Evolutionary conservation across 2,797 vertebrate genomes (phyloP).

Genomic region (Malacoraja senta): DNA sequence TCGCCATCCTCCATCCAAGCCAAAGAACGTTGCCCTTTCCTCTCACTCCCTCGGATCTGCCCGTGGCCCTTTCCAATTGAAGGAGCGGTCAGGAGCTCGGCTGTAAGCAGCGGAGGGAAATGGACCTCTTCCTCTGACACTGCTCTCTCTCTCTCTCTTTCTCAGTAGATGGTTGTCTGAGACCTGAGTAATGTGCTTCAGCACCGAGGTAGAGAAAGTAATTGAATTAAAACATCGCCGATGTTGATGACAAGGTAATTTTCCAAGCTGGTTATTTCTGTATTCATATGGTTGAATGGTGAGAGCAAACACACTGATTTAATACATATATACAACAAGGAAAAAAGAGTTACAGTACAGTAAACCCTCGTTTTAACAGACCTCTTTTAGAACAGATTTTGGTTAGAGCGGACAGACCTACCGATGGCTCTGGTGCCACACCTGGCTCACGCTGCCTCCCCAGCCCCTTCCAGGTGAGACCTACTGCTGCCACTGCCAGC

Average conservation of each 20-base stretch:
- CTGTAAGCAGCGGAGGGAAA: too few relatives aligned
- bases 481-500: too few relatives aligned
- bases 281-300: background rate
- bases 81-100: background rate
- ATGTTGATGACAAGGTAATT: constrained; percentile 71
- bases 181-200: constrained; percentile 59
- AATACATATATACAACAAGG: background rate
- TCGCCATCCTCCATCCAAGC: background rate
- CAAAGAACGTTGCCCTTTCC: background rate
- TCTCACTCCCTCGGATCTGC: background rate
- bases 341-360: too few relatives aligned
- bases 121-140: background rate
- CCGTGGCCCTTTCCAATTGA: too few relatives aligned
- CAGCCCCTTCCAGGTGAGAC: too few relatives aligned
- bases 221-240: constrained; percentile 52
- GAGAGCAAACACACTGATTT: background rate
- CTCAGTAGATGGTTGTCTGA: constrained; percentile 18
- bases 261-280: background rate
- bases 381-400: too few relatives aligned
- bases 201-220: constrained; percentile 48
- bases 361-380: too few relatives aligned
- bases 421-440: too few relatives aligned
- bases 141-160: constrained; percentile 14
- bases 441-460: too few relatives aligned
- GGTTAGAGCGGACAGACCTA: too few relatives aligned